These are phyloP conservation scores for Trachelus iudaicus DNA, from an alignment of 2,888 invertebrate species.

Conservation along the genomic window DNA sequence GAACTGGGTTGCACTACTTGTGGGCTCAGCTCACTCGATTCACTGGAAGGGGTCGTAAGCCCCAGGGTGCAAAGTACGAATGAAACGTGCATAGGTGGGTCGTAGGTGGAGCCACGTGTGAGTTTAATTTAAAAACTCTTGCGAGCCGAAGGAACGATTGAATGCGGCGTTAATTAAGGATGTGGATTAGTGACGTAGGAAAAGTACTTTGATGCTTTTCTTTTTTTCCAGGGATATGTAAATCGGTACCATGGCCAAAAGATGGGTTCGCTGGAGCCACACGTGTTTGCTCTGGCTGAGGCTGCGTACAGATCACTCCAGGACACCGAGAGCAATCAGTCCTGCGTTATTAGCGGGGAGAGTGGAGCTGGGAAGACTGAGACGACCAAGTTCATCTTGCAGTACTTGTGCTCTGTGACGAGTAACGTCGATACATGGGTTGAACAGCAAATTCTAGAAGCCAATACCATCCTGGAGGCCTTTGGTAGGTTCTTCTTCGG, in stretches of 20 bases:
- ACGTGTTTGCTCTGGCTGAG: conserved; percentile 91
- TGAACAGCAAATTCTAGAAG: conserved; percentile 95
- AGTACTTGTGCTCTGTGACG: conserved; percentile 90
- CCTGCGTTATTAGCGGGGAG: conserved; percentile 92
- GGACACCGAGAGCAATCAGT: conserved; percentile 74
- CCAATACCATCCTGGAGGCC: conserved; percentile 92
- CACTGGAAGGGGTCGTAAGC: background rate
- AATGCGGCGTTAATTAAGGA: background rate
- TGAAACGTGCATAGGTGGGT: background rate
- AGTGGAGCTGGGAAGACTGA: conserved; percentile 95
- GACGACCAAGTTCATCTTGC: conserved; percentile 90
- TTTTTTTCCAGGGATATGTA: conserved; percentile 78
- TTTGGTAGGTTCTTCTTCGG: conserved; percentile 75
- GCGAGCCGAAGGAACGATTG: background rate
- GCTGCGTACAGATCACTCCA: conserved; percentile 85
- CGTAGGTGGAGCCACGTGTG: background rate
- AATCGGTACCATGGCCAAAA: conserved; percentile 85
- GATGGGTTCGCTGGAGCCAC: conserved; percentile 84
- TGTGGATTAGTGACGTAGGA: conserved; percentile 1
- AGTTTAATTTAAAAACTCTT: background rate
- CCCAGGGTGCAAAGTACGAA: background rate
- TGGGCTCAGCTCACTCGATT: conserved; percentile 20
- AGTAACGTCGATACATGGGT: conserved; percentile 89
- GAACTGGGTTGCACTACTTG: conserved; percentile 57
- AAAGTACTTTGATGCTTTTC: conserved; percentile 9